phyloP scores from a whole-genome alignment of 1,140 invertebrate species.

The Drosophila willistoni region DNA sequence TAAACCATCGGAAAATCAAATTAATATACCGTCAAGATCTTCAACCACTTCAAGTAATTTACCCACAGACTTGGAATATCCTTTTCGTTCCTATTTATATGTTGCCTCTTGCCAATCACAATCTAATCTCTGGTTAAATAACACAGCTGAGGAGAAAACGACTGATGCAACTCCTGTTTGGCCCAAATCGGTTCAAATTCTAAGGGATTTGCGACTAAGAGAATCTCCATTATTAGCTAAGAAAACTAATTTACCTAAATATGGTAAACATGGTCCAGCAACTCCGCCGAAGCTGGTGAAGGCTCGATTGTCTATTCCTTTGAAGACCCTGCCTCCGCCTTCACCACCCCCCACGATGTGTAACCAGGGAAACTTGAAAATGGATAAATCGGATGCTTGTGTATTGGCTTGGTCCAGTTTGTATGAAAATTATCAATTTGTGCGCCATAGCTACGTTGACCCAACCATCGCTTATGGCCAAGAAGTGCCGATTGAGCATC shows the following conservation, averaged over 20 bases:
- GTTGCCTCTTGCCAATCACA: not conserved
- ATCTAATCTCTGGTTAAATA: not conserved
- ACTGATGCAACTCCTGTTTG: not conserved
- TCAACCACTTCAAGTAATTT: not conserved
- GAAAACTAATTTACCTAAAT: not conserved
- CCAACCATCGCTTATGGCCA: not conserved
- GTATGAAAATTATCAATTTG: not conserved
- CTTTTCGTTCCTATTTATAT: not conserved
- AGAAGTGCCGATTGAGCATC: constrained; percentile 1
- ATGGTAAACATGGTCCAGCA: not conserved
- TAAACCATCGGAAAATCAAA: not conserved
- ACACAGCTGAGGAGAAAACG: not conserved
- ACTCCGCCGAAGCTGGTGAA: not conserved
- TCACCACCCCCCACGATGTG: too few species aligned
- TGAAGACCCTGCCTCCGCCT: too few species aligned
- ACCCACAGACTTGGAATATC: not conserved
- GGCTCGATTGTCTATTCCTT: too few species aligned
- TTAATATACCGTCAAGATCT: not conserved
- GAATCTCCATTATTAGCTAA: not conserved
- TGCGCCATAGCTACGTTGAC: not conserved
- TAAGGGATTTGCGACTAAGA: not conserved
- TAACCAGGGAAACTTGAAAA: too few species aligned
- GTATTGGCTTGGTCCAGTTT: not conserved
- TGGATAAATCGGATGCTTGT: not conserved
- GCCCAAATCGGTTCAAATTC: not conserved